A percentile compares a stretch with the other conserved stretches of the same genome.
phyloP scores from a whole-genome alignment of 1,140 invertebrate species.

The Zaprionus inermis region DNA sequence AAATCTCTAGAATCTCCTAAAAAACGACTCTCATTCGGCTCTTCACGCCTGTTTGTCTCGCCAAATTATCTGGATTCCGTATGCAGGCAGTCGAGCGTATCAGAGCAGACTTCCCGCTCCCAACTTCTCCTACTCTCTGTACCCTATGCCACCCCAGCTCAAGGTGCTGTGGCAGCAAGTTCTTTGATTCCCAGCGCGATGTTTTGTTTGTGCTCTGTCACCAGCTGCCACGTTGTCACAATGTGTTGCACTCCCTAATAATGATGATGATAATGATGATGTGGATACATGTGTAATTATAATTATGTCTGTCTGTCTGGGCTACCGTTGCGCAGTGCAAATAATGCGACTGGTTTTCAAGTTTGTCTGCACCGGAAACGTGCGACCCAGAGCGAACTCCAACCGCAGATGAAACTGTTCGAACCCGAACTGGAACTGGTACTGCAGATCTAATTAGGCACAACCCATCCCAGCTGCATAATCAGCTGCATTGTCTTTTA shows the following conservation, averaged over 20 bases:
- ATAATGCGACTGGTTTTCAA: conserved; percentile 67
- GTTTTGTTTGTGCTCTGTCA: conserved; percentile 30
- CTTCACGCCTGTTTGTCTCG: conserved; percentile 57
- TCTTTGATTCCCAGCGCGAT: conserved; percentile 37
- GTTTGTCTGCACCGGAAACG: conserved; percentile 58
- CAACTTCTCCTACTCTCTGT: neutral
- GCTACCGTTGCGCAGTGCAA: conserved; percentile 74
- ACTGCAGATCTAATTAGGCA: conserved; percentile 6
- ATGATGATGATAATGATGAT: conserved; percentile 50
- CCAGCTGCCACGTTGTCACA: conserved; percentile 54
- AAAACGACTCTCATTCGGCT: conserved; percentile 34
- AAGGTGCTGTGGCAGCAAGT: conserved; percentile 55
- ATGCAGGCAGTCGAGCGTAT: conserved; percentile 40
- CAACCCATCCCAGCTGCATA: conserved; percentile 29
- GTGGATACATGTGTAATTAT: conserved; percentile 14
- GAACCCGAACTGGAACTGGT: neutral
- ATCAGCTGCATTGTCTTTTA: conserved; percentile 57
- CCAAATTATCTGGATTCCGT: conserved; percentile 50
- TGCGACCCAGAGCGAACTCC: conserved; percentile 43
- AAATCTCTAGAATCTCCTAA: conserved; percentile 37
- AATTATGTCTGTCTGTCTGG: conserved; percentile 9
- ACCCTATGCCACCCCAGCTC: conserved; percentile 4
- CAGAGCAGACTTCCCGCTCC: neutral
- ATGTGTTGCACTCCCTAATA: conserved; percentile 41
- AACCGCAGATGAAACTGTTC: conserved; percentile 18